Conservation (phyloP, 2,888 invertebrate genomes). For the Nomada hirtipes region DNA sequence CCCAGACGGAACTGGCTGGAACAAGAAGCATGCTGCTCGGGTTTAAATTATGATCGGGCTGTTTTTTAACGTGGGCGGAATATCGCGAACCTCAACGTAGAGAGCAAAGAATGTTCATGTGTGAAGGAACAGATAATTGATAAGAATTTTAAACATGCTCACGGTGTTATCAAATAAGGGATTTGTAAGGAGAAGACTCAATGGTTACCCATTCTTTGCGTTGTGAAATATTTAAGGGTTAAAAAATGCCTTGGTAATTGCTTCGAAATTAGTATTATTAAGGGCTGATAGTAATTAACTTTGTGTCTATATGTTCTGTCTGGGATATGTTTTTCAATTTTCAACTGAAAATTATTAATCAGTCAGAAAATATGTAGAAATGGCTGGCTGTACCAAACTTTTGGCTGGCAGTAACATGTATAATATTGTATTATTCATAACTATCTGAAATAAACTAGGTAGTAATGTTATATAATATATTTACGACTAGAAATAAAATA, state of each 20-base stretch:
- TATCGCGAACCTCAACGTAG: not conserved
- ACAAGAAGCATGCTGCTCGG: slow-evolving; percentile 55
- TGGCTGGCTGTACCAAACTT: no score
- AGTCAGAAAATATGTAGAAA: not conserved
- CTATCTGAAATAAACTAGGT: no score
- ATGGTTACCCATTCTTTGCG: not conserved
- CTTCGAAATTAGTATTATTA: no score
- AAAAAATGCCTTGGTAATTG: no score
- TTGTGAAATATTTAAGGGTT: not conserved
- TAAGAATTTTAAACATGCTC: slow-evolving; percentile 13
- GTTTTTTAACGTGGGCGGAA: slow-evolving; percentile 17
- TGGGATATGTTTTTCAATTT: not conserved
- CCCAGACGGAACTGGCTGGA: slow-evolving; percentile 46
- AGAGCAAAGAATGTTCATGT: not conserved
- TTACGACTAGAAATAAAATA: no score
- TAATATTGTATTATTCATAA: no score
- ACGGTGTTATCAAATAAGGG: no score
- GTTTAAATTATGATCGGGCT: slow-evolving; percentile 62
- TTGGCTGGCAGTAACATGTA: no score
- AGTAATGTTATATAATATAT: no score
- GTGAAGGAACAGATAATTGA: no score
- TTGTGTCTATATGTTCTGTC: not conserved
- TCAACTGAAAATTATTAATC: not conserved
- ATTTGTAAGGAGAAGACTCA: no score
- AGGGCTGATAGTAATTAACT: not conserved